Conservation (phyloP, 2,113 vertebrate species). For the Passer domesticus region DNA sequence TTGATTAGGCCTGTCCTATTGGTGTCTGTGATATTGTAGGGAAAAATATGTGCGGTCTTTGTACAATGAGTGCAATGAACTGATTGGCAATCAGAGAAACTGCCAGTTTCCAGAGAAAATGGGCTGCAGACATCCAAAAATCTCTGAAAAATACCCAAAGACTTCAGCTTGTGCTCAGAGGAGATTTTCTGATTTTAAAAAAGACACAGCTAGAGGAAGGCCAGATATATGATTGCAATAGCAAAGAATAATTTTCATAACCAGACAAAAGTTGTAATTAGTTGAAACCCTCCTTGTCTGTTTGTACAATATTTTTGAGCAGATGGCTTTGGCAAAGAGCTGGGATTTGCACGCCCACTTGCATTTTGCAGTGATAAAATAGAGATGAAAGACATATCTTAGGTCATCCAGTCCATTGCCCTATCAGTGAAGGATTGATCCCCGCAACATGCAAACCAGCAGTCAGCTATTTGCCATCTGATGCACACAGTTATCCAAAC, state of each 20-base stretch:
- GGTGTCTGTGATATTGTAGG: not conserved
- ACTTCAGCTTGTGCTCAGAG: not conserved
- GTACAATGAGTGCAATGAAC: not conserved
- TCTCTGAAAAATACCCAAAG: not conserved
- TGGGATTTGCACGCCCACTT: slow-evolving; percentile 61
- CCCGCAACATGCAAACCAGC: slow-evolving; percentile 44
- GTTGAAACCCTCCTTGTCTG: slow-evolving; percentile 51
- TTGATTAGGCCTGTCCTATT: not conserved
- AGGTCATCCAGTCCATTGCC: slow-evolving; percentile 39
- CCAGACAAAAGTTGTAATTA: slow-evolving; percentile 61
- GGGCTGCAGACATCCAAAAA: not conserved
- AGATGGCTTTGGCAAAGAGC: slow-evolving; percentile 68
- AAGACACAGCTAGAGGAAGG: not conserved
- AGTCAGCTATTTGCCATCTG: slow-evolving; percentile 54
- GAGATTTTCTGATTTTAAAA: not conserved
- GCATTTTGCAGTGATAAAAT: slow-evolving; percentile 63
- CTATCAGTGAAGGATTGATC: slow-evolving; percentile 42
- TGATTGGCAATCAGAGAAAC: not conserved
- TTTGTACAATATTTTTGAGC: slow-evolving; percentile 62
- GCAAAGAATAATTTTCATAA: slow-evolving; percentile 34
- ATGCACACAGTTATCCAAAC: slow-evolving; percentile 29
- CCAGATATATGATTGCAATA: not conserved
- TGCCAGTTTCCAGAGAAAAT: not conserved
- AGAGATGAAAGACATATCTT: slow-evolving; percentile 62
- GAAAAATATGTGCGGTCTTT: not conserved